These are phyloP conservation scores for Drosophila lacertosa DNA, from an alignment of 1,140 invertebrate species.

Conservation along the genomic window DNA sequence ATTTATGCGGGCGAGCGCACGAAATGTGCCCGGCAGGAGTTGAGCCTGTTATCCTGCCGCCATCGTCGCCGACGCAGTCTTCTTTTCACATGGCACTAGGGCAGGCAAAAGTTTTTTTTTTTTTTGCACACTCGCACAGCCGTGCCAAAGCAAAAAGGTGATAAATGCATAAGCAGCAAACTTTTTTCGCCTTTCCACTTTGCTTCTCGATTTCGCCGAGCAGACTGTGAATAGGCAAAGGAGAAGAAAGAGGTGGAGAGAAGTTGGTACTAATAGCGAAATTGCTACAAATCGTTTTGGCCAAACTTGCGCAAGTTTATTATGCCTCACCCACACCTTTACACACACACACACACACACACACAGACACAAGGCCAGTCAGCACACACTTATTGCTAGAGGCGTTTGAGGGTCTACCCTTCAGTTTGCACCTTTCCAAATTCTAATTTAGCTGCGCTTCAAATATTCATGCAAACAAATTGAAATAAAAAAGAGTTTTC, in stretches of 20 bases:
- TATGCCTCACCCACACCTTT: constrained; percentile 41
- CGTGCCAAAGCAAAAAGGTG: constrained; percentile 59
- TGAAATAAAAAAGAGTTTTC: constrained; percentile 76
- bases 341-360: constrained; percentile 19
- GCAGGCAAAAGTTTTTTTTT: constrained; percentile 78
- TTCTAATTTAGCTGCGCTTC: constrained; percentile 75
- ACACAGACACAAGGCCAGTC: background rate
- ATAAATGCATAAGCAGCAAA: constrained; percentile 81
- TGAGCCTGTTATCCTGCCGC: constrained; percentile 44
- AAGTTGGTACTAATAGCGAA: constrained; percentile 77
- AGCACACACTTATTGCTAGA: constrained; percentile 2
- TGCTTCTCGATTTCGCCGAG: constrained; percentile 44
- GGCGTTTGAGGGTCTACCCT: constrained; percentile 31
- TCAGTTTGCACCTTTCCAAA: constrained; percentile 70
- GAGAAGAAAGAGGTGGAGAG: constrained; percentile 8
- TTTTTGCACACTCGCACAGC: constrained; percentile 23
- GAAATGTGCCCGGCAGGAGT: constrained; percentile 78
- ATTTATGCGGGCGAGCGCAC: constrained; percentile 77
- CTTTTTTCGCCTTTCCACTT: constrained; percentile 63
- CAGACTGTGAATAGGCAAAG: constrained; percentile 1
- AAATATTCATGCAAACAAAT: constrained; percentile 82
- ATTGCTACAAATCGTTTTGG: constrained; percentile 83
- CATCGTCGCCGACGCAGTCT: constrained; percentile 16
- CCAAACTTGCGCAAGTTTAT: constrained; percentile 77
- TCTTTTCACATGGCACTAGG: constrained; percentile 59